Evolutionary conservation across 2,888 invertebrate genomes (phyloP).

Genomic region (Anodontia alba): DNA sequence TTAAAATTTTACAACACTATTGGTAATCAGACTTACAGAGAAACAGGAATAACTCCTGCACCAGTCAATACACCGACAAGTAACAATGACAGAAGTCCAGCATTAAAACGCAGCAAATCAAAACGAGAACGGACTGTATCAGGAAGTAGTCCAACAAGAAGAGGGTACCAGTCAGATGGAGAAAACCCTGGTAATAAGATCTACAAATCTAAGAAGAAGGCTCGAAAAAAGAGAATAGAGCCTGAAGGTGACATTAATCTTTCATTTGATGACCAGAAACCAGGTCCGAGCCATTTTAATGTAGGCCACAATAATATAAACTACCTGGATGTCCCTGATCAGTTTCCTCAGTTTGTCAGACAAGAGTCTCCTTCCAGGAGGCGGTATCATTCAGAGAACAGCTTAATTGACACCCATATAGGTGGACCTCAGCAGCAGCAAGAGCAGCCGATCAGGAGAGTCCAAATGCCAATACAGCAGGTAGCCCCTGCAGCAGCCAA

Average conservation of each 20-base stretch:
- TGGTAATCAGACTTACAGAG: not conserved
- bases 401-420: constrained; percentile 47
- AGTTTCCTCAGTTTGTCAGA: constrained; percentile 23
- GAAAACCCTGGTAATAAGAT: not conserved
- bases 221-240: constrained; percentile 44
- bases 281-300: constrained; percentile 28
- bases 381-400: constrained; percentile 39
- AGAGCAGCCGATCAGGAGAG: not conserved
- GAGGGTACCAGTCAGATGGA: constrained; percentile 22
- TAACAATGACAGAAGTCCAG: constrained; percentile 13
- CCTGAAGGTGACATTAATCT: constrained; percentile 54
- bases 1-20: not conserved
- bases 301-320: constrained; percentile 40
- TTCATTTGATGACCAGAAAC: constrained; percentile 45
- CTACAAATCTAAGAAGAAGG: not conserved
- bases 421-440: constrained; percentile 22
- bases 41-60: not conserved
- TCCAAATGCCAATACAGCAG: constrained; percentile 27
- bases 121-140: constrained; percentile 19
- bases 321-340: not conserved
- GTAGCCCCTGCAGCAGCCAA: constrained; percentile 15
- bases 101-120: constrained; percentile 24
- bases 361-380: not conserved
- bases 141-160: constrained; percentile 17
- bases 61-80: not conserved